Conservation (phyloP, 2,888 invertebrate genomes). For the Aphodius granarius region DNA sequence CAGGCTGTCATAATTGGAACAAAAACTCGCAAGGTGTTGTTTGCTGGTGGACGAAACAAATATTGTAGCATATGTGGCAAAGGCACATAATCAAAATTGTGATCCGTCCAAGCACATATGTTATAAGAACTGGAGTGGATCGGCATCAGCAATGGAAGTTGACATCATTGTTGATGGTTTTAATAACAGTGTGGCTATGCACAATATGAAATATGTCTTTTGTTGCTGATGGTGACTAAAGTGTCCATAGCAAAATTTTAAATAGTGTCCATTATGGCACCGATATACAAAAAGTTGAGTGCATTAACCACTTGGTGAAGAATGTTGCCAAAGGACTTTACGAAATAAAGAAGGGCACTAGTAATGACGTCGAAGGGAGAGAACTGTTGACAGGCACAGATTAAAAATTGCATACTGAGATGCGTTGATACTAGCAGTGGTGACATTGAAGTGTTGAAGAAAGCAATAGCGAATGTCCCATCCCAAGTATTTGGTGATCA, state of each 20-base stretch:
- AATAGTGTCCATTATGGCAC: background rate
- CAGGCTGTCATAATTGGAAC: background rate
- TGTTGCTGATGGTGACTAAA: too few relatives aligned
- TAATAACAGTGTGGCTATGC: constrained; percentile 33
- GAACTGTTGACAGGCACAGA: background rate
- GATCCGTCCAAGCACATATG: constrained; percentile 32
- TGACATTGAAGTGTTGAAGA: background rate
- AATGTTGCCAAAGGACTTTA: background rate
- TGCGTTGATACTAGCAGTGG: background rate
- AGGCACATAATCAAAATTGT: background rate
- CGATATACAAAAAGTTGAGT: background rate
- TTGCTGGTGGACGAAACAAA: background rate
- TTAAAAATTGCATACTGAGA: background rate
- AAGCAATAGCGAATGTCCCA: background rate
- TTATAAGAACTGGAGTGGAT: constrained; percentile 38
- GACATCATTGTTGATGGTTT: constrained; percentile 40
- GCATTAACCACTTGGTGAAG: background rate
- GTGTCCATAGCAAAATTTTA: background rate
- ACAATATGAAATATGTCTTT: constrained; percentile 25
- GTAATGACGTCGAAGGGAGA: background rate
- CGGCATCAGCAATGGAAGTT: constrained; percentile 40
- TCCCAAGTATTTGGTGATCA: constrained; percentile 1
- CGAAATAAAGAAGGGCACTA: background rate
- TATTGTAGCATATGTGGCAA: background rate
- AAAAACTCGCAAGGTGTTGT: background rate